phyloP scores from a whole-genome alignment of 2,797 vertebrate species.

The Heteromormyrus szaboi region DNA sequence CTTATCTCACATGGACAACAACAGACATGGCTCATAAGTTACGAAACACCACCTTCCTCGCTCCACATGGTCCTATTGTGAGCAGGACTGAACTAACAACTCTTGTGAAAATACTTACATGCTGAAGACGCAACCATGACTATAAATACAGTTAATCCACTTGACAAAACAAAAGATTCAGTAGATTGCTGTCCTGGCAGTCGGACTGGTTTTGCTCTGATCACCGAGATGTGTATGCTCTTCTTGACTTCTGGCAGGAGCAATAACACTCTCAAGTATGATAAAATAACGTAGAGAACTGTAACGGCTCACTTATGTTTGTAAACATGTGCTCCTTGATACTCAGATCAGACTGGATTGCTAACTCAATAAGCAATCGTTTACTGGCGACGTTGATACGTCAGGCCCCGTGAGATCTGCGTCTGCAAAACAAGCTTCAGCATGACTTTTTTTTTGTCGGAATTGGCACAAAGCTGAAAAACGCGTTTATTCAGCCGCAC shows the following conservation, averaged over 20 bases:
- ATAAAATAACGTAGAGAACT: background rate
- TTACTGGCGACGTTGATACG: background rate
- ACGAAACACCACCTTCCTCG: background rate
- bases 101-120: background rate
- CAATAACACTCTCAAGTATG: background rate
- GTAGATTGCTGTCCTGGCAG: background rate
- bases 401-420: background rate
- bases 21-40: background rate
- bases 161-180: background rate
- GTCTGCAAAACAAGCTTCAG: background rate
- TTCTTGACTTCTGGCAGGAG: background rate
- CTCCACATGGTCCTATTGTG: background rate
- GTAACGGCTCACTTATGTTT: background rate
- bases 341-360: background rate
- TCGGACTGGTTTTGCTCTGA: background rate
- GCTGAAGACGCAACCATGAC: background rate
- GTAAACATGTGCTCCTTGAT: background rate
- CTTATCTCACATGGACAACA: background rate
- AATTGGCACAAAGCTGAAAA: background rate
- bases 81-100: background rate
- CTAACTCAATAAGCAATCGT: background rate
- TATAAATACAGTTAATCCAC: background rate
- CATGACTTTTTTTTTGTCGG: background rate
- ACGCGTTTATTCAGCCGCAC: background rate
- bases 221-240: background rate